Evolutionary conservation across 2,888 invertebrate species (phyloP).

Genomic region (Sinotaia quadrata): DNA sequence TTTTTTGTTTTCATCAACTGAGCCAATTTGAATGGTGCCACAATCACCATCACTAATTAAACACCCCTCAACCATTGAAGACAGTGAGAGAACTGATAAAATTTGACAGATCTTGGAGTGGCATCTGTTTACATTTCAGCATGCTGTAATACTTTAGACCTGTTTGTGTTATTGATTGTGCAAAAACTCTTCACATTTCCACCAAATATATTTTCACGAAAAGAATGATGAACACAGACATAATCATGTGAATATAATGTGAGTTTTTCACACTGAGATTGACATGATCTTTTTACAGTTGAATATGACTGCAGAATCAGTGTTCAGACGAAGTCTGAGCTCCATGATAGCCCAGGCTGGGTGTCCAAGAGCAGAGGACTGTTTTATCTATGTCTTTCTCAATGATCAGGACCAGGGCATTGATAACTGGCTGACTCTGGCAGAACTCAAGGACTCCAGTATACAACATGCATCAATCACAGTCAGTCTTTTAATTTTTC

Average conservation of each 20-base stretch:
- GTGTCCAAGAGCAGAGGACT: conserved; percentile 47
- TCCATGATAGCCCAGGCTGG: conserved; percentile 44
- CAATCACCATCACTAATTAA: not conserved
- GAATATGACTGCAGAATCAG: conserved; percentile 50
- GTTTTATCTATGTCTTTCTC: conserved; percentile 54
- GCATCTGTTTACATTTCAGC: too few relatives aligned
- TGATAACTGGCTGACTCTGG: conserved; percentile 54
- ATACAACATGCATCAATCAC: conserved; percentile 55
- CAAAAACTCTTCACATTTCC: too few relatives aligned
- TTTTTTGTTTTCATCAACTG: not conserved
- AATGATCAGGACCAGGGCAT: conserved; percentile 46
- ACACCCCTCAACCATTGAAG: not conserved
- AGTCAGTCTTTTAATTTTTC: conserved; percentile 43
- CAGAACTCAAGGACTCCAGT: conserved; percentile 53
- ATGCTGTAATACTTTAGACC: too few relatives aligned
- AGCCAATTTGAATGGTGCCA: not conserved
- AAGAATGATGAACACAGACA: not conserved
- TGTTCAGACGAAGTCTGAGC: conserved; percentile 44
- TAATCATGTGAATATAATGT: not conserved
- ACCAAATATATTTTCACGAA: not conserved
- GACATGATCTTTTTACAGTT: conserved; percentile 49
- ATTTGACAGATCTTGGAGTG: too few relatives aligned
- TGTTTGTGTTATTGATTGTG: too few relatives aligned
- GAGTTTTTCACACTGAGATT: not conserved
- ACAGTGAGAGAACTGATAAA: not conserved